A percentile compares a stretch with the other conserved stretches of the same genome.
These are phyloP conservation scores for Habrosyne pyritoides DNA, from an alignment of 2,888 invertebrate species.

Conservation along the genomic window DNA sequence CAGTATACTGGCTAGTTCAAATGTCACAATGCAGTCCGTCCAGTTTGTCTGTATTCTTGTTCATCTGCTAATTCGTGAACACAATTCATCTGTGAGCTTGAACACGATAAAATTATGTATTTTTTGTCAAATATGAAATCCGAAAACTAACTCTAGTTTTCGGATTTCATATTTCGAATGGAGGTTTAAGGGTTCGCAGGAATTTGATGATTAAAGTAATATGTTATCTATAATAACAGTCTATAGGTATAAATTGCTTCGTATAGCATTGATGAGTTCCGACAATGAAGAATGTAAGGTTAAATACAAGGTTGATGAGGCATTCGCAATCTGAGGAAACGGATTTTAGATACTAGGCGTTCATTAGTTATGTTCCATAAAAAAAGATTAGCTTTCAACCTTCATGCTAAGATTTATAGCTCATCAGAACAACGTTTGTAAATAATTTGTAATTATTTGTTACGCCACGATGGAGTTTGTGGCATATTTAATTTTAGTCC, in stretches of 20 bases:
- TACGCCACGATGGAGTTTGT: neutral
- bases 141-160: no score
- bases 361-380: slow-evolving; percentile 3
- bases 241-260: neutral
- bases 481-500: neutral
- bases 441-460: neutral
- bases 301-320: slow-evolving; percentile 6
- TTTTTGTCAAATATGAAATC: no score
- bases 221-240: no score
- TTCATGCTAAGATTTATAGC: slow-evolving; percentile 1
- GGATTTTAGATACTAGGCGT: neutral
- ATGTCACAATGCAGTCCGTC: slow-evolving; percentile 35
- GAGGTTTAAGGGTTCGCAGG: no score
- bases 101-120: neutral
- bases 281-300: slow-evolving; percentile 6
- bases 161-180: no score
- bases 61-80: neutral
- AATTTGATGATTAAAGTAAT: no score
- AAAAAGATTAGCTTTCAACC: slow-evolving; percentile 1
- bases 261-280: slow-evolving; percentile 11
- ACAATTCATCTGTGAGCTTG: neutral
- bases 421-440: neutral
- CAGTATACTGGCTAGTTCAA: slow-evolving; percentile 40
- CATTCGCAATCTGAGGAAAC: slow-evolving; percentile 8
- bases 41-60: neutral